Base-by-base conservation (phyloP, 1,140 invertebrate genomes). In the Batillaria attramentaria region DNA sequence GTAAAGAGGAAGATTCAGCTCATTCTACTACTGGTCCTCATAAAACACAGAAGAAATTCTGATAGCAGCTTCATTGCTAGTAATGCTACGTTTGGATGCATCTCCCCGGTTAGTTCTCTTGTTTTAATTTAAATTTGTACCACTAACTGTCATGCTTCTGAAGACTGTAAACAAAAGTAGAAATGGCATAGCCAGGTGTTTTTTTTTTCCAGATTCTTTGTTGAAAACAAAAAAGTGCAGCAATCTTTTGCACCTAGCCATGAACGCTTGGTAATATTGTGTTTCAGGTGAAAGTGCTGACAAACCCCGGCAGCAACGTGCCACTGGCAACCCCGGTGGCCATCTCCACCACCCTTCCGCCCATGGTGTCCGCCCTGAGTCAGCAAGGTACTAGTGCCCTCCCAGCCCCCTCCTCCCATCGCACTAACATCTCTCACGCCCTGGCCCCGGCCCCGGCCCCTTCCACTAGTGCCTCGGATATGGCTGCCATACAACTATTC, bases 251-350 rank as follows among this genome's bases (percentile, higher is more conserved):
- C 18, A 20, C n/a, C 18, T 20, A 54, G n/a, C n/a, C n/a, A 20
- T 54, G n/a, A 2, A 54, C 31, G 6, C 33, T n/a, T 24, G 13
- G 31, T 33, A 28, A 18, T 18, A 16, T 37, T 70, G 80, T 76
- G 31, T 83, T 79, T 72, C 79, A 94, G 89, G 93, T 94, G n/a
- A 94, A 94, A 87, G 93, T 94, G 77, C 89, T 93, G 73, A 92
- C 93, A n/a, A 91, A 92, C 79, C 93, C 93, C 54, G 92, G 92
- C 72, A 87, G 88, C 72, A 87, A 87, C 79, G 81, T 86, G 60
- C 88, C 89, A 54, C 74, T 87, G 62, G 84, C 85, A n/a, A 94
- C 93, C 33, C 93, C 93, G 37, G 92, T 94, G 81, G 93, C 93
- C 37, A 91, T 94, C 72, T 93, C 93, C 42, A 93, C 93, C 16